Base-by-base conservation (phyloP, 2,888 invertebrate species). In the Eupithecia abbreviata region DNA sequence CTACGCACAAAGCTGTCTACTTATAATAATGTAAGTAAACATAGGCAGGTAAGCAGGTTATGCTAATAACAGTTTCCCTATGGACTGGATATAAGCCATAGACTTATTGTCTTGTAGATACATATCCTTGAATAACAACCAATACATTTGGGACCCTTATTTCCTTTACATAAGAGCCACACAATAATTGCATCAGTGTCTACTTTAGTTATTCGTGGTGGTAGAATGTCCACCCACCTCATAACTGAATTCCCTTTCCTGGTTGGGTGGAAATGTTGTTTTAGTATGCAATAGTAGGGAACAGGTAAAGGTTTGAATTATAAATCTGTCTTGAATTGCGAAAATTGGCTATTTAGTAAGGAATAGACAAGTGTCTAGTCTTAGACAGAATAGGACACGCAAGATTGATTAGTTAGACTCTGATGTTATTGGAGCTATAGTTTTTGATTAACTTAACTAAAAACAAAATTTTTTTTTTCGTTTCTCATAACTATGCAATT, bases 201-300 rank as follows among this genome's bases (percentile, higher is more conserved):
- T 74, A 74, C 68, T 72, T 62, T 71, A 62, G 62, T 62, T 62
- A 49, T 51, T 76, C 41, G 71, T 69, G 71, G 75, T 68, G 80
- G 75, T 79, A 73, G 78, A 81, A 75, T 77, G 80, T 82, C 79
- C 81, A 80, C 84, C 82, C 79, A 83, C 82, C 71, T 74, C 68
- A 68, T 69, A 51, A 30, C 71, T 73, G 58, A 80, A 80, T 79
- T 79, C 75, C 74, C 72, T 79, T 80, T 81, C 78, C 79, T 79
- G 78, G 74, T 78, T 65, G 45, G 55, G 72, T 77, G 41, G 71
- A 71, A 47, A 75, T 73, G 47, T 43, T 62, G 68, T 69, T 71
- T 73, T 58, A 71, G 73, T 74, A 74, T 79, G 76, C 12, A 58
- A 51, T 69, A 72, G 72, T 74, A 73, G 65, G 41, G 74, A 67